phyloP scores from a whole-genome alignment of 2,113 vertebrate genomes.

The Eupsittula cactorum region DNA sequence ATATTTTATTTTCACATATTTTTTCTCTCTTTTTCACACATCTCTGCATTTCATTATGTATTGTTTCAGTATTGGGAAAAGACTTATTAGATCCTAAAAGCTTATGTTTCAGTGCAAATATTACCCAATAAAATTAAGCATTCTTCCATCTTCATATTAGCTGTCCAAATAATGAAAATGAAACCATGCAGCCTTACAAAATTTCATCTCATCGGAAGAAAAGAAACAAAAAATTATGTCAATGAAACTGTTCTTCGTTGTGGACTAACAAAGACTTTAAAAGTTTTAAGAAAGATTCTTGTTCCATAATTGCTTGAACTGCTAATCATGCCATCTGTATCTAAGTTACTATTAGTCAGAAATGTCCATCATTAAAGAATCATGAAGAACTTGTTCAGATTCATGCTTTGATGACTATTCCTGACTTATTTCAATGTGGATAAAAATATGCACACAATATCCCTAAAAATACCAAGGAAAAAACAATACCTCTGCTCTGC shows the following conservation, averaged over 20 bases:
- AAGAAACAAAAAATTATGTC: neutral
- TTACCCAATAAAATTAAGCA: neutral
- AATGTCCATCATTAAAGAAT: neutral
- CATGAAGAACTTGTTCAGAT: neutral
- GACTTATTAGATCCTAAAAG: neutral
- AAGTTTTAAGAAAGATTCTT: neutral
- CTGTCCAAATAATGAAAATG: neutral
- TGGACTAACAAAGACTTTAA: neutral
- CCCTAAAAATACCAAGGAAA: neutral
- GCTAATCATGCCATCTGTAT: neutral
- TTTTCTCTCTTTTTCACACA: neutral
- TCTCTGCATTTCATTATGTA: neutral
- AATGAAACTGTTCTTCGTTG: neutral
- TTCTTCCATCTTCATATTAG: neutral
- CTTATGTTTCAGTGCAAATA: neutral
- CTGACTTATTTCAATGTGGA: neutral
- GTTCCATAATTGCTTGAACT: neutral
- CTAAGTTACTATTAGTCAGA: neutral
- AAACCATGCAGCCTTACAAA: neutral
- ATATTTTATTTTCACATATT: neutral
- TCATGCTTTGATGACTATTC: neutral
- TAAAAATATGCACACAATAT: neutral
- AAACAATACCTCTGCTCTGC: neutral
- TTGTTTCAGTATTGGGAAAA: neutral
- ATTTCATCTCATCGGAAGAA: neutral